A percentile compares a stretch with the other conserved stretches of the same genome.
Conservation (phyloP, 2,888 invertebrate genomes). For the Pseudeuparius sepicola region DNA sequence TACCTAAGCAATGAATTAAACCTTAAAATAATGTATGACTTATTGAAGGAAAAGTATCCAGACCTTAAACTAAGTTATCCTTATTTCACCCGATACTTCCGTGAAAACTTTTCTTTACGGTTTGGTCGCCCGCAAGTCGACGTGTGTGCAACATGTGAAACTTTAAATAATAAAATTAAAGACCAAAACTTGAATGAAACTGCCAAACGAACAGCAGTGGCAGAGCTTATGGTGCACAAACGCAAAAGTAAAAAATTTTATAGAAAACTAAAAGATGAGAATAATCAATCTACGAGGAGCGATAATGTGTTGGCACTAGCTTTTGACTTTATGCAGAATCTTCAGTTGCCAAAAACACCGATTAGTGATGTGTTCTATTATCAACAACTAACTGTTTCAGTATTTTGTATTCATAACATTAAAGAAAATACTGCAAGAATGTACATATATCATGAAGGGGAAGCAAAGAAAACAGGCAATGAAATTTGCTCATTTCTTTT, state of each 20-base stretch:
- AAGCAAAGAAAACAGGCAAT: no score
- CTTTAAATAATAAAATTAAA: no score
- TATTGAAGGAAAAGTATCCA: no score
- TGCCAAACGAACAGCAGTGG: no score
- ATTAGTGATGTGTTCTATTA: slow-evolving; percentile 8
- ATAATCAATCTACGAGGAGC: no score
- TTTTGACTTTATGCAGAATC: slow-evolving; percentile 9
- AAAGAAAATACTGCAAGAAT: slow-evolving; percentile 4
- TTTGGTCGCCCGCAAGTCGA: no score
- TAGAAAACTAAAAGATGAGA: slow-evolving; percentile 7
- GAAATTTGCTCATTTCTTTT: slow-evolving; percentile 14
- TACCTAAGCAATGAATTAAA: no score
- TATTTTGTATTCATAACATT: slow-evolving; percentile 7
- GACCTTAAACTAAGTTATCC: no score
- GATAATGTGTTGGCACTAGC: slow-evolving; percentile 3
- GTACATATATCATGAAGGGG: slow-evolving; percentile 6
- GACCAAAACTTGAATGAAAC: slow-evolving; percentile 6
- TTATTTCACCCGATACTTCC: no score
- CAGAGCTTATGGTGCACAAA: slow-evolving; percentile 7
- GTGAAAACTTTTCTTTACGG: no score
- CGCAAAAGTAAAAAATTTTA: slow-evolving; percentile 8
- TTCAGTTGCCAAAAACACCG: slow-evolving; percentile 8
- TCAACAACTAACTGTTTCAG: slow-evolving; percentile 4
- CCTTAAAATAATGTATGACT: no score
- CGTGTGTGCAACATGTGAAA: no score